Evolutionary conservation across 1,140 invertebrate genomes (phyloP).

Genomic region (Anoplolepis gracilipes): DNA sequence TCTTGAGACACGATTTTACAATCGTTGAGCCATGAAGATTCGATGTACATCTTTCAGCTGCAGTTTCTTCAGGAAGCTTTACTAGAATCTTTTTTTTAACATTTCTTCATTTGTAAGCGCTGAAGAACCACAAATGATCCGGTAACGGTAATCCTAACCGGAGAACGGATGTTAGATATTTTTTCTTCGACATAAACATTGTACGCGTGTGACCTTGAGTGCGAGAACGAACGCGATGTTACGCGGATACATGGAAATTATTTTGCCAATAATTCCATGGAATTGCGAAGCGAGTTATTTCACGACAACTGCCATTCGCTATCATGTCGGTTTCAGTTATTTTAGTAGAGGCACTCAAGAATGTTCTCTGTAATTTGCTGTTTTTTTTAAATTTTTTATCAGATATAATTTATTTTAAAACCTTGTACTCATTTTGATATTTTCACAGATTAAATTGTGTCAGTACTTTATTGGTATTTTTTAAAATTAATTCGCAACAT

Average conservation of each 20-base stretch:
- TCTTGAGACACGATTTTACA: background rate
- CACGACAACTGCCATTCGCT: background rate
- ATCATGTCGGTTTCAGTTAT: constrained; percentile 2
- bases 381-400: background rate
- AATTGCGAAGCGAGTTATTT: constrained; percentile 29
- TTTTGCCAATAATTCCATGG: constrained; percentile 36
- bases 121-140: constrained; percentile 24
- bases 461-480: too few species aligned
- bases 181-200: constrained; percentile 1
- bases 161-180: constrained; percentile 37
- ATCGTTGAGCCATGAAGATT: constrained; percentile 12
- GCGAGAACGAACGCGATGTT: constrained; percentile 29
- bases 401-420: background rate
- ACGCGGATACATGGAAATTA: constrained; percentile 40
- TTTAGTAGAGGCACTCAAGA: background rate
- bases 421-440: background rate
- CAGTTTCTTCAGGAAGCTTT: too few species aligned
- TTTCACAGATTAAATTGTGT: background rate
- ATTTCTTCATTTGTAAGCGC: background rate
- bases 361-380: too few species aligned
- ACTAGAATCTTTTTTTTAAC: background rate
- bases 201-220: constrained; percentile 21
- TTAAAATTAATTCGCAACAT: too few species aligned
- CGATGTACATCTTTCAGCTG: background rate
- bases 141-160: constrained; percentile 40